Evolutionary conservation across 2,888 invertebrate species (phyloP).

Genomic region (Zootermopsis nevadensis): DNA sequence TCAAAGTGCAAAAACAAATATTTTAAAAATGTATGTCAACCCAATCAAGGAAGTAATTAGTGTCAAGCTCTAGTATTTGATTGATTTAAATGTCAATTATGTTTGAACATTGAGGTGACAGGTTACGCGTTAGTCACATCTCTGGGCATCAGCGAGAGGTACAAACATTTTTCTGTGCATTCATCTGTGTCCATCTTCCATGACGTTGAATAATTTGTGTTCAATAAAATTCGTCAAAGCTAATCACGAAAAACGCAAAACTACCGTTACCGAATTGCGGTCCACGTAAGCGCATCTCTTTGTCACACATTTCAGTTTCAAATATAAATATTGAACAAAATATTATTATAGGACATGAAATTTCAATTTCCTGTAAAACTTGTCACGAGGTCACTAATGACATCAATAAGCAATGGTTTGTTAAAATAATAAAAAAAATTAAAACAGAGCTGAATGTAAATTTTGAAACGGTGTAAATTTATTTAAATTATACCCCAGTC

Average conservation of each 20-base stretch:
- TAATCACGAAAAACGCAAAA: background rate
- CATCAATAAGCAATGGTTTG: no score
- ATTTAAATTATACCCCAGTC: no score
- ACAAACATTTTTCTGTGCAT: background rate
- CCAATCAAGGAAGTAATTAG: slow-evolving; percentile 5
- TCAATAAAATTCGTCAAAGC: slow-evolving; percentile 4
- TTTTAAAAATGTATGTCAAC: slow-evolving; percentile 8
- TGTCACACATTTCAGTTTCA: background rate
- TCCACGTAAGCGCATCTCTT: background rate
- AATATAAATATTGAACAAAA: slow-evolving; percentile 1
- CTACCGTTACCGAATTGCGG: background rate
- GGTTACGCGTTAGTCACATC: background rate
- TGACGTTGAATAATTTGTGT: background rate
- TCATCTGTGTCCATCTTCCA: background rate
- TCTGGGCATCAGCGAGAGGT: background rate
- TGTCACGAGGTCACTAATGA: background rate
- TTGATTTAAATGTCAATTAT: slow-evolving; percentile 26
- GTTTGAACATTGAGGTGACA: background rate
- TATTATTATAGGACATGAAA: background rate
- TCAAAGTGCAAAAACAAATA: slow-evolving; percentile 17
- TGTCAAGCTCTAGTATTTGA: background rate
- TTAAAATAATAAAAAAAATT: no score
- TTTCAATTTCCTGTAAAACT: background rate
- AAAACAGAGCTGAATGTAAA: no score
- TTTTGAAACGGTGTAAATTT: no score